Evolutionary conservation across 2,888 invertebrate species (phyloP).

Genomic region (Dicyrtomina minuta): DNA sequence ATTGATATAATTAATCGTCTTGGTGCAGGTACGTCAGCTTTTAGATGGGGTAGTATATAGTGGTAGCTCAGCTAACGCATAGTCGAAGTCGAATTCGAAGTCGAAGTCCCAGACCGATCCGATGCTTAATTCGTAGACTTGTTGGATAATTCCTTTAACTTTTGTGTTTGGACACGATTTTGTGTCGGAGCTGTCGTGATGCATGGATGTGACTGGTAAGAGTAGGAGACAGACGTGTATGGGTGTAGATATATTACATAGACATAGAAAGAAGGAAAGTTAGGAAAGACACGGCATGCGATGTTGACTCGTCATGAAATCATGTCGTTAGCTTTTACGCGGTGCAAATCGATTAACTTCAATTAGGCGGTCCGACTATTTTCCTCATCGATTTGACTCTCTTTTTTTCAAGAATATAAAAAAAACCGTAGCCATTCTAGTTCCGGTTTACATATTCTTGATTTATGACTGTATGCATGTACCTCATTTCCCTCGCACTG

Average conservation of each 20-base stretch:
- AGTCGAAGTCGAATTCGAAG: too few species aligned
- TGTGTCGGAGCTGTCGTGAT: too few species aligned
- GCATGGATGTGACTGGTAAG: too few species aligned
- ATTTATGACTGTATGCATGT: constrained; percentile 26
- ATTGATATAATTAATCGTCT: too few species aligned
- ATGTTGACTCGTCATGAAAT: constrained; percentile 28
- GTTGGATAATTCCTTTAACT: too few species aligned
- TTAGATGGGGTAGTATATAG: too few species aligned
- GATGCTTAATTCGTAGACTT: too few species aligned
- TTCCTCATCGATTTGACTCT: constrained; percentile 26
- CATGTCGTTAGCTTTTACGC: constrained; percentile 31
- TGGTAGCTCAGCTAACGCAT: too few species aligned
- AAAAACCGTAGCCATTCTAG: constrained; percentile 23
- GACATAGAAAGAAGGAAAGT: neutral
- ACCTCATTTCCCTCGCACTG: constrained; percentile 3
- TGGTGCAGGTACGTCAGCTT: too few species aligned
- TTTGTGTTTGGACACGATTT: too few species aligned
- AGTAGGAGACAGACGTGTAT: neutral
- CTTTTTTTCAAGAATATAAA: constrained; percentile 7
- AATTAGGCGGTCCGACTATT: constrained; percentile 28
- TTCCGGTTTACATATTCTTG: constrained; percentile 36
- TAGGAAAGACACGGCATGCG: constrained; percentile 8
- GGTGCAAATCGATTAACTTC: constrained; percentile 35
- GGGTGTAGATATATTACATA: too few species aligned
- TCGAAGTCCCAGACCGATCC: too few species aligned